phyloP scores from a whole-genome alignment of 2,113 vertebrate species.

The Cavia aperea region DNA sequence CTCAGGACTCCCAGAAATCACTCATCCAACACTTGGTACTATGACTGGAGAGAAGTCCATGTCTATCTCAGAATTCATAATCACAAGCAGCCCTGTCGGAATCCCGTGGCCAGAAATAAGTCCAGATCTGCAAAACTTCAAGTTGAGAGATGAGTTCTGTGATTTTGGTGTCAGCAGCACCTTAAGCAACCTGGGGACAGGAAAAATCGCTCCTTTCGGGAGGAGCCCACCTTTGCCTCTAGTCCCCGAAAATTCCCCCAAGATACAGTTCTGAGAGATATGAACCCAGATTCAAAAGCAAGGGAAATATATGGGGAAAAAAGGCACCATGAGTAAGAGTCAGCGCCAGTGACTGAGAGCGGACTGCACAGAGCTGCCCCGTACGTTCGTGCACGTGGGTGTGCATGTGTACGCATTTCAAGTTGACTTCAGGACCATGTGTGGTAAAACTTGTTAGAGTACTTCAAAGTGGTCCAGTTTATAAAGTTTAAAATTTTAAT shows the following conservation, averaged over 20 bases:
- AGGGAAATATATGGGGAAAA: background rate
- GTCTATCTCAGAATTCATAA: background rate
- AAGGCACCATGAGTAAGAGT: background rate
- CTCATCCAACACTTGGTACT: background rate
- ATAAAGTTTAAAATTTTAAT: slow-evolving; percentile 6
- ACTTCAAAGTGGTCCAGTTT: background rate
- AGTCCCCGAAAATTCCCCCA: background rate
- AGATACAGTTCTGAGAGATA: background rate
- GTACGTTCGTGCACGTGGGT: background rate
- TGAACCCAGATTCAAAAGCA: background rate
- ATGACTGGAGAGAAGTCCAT: background rate
- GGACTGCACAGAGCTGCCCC: background rate
- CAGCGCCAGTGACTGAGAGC: background rate
- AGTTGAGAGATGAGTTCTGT: background rate
- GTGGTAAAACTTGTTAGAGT: background rate
- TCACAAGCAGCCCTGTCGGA: background rate
- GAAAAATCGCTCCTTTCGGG: background rate
- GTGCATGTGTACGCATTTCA: background rate
- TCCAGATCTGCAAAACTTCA: background rate
- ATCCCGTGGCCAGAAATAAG: background rate
- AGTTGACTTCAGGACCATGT: background rate
- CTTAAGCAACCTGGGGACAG: background rate
- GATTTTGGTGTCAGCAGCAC: background rate
- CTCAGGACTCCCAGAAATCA: background rate
- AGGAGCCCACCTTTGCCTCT: background rate